Conservation (phyloP, 1,140 invertebrate genomes). For the Apis cerana region DNA sequence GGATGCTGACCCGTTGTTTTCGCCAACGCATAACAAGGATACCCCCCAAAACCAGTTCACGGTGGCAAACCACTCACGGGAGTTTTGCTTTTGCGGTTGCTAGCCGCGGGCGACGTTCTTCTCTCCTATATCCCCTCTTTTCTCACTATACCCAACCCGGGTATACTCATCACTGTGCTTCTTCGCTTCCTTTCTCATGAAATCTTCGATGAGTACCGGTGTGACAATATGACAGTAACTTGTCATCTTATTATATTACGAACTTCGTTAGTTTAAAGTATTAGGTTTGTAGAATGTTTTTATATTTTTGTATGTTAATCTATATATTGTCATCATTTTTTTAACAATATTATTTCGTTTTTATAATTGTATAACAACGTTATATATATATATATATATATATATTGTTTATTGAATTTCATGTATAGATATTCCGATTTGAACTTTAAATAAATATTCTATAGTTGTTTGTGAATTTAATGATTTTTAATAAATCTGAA, state of each 20-base stretch:
- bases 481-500: too few relatives aligned
- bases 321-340: too few relatives aligned
- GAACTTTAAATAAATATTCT: too few relatives aligned
- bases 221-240: slow-evolving; percentile 26
- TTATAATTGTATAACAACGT: neutral
- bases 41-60: slow-evolving; percentile 71
- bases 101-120: slow-evolving; percentile 69
- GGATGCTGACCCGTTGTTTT: slow-evolving; percentile 36
- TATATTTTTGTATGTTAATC: too few relatives aligned
- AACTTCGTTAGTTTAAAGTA: neutral
- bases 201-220: slow-evolving; percentile 53
- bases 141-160: slow-evolving; percentile 27
- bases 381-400: too few relatives aligned
- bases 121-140: slow-evolving; percentile 42
- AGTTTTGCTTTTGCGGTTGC: slow-evolving; percentile 73
- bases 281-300: neutral
- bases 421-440: too few relatives aligned
- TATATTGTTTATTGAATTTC: too few relatives aligned
- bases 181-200: slow-evolving; percentile 62
- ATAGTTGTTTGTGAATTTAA: too few relatives aligned
- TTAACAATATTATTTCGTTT: neutral
- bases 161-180: slow-evolving; percentile 41
- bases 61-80: slow-evolving; percentile 53
- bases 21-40: slow-evolving; percentile 56
- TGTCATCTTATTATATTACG: slow-evolving; percentile 19